Percentiles rank a stretch among this genome's conserved stretches.
phyloP scores from a whole-genome alignment of 2,888 invertebrate genomes.

The Selenia dentaria region DNA sequence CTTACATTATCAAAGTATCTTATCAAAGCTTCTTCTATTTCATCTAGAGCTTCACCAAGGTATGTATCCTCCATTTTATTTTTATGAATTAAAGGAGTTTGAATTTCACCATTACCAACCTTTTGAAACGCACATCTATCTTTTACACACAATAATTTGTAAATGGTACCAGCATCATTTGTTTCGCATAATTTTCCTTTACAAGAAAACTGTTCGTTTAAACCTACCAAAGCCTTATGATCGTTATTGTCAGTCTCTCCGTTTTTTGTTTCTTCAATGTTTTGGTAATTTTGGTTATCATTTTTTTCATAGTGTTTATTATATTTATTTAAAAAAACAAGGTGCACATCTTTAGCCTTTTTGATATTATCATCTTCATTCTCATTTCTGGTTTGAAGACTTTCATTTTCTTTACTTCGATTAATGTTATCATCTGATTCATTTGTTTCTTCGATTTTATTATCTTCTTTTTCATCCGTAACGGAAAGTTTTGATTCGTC shows the following conservation, averaged over 20 bases:
- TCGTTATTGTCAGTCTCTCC: background rate
- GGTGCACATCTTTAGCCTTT: background rate
- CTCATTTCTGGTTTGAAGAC: background rate
- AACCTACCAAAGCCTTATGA: background rate
- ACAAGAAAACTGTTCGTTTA: background rate
- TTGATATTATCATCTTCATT: background rate
- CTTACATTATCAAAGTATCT: background rate
- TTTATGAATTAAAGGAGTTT: background rate
- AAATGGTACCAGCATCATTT: background rate
- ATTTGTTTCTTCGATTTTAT: background rate
- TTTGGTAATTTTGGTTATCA: background rate
- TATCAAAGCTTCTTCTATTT: background rate
- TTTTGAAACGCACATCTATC: background rate
- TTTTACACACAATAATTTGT: background rate
- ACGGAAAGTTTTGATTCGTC: background rate
- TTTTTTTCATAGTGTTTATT: background rate
- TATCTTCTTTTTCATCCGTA: background rate
- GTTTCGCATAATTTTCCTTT: background rate
- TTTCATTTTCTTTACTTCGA: background rate
- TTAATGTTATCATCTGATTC: background rate
- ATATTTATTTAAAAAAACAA: background rate
- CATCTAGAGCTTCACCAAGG: background rate
- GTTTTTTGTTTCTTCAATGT: background rate
- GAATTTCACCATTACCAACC: background rate
- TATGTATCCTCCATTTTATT: background rate